Evolutionary conservation across 2,113 vertebrate genomes (phyloP).

Genomic region (Thunnus thynnus): DNA sequence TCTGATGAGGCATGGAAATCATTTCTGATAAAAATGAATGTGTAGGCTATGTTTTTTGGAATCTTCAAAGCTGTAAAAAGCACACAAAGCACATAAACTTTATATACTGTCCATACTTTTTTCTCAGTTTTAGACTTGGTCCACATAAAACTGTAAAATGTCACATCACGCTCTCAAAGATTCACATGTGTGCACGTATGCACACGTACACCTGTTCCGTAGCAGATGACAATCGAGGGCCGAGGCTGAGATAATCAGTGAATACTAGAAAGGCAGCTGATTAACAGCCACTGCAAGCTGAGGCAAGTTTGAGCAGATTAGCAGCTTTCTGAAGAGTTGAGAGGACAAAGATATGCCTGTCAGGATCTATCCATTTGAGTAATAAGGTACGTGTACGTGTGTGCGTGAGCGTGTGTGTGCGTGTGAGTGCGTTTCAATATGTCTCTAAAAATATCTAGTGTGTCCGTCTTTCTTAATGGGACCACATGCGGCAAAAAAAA

Average conservation of each 20-base stretch:
- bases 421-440: constrained; percentile 1
- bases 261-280: constrained; percentile 66
- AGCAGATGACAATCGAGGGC: constrained; percentile 49
- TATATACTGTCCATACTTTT: too few relatives aligned
- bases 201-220: constrained; percentile 22
- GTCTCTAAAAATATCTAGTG: background rate
- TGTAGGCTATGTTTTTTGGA: too few relatives aligned
- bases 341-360: constrained; percentile 74
- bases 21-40: background rate
- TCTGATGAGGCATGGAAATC: background rate
- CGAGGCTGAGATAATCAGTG: constrained; percentile 63
- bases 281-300: constrained; percentile 71
- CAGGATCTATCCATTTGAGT: constrained; percentile 74
- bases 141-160: constrained; percentile 12
- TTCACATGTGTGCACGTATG: background rate
- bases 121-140: background rate
- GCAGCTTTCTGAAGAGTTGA: constrained; percentile 70
- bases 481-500: background rate
- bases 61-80: background rate
- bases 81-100: too few relatives aligned
- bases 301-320: constrained; percentile 71
- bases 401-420: constrained; percentile 6
- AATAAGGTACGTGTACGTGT: constrained; percentile 57
- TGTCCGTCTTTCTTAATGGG: constrained; percentile 2
- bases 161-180: background rate